These are phyloP conservation scores for Zaprionus lineosus DNA, from an alignment of 2,888 invertebrate species.

Conservation along the genomic window DNA sequence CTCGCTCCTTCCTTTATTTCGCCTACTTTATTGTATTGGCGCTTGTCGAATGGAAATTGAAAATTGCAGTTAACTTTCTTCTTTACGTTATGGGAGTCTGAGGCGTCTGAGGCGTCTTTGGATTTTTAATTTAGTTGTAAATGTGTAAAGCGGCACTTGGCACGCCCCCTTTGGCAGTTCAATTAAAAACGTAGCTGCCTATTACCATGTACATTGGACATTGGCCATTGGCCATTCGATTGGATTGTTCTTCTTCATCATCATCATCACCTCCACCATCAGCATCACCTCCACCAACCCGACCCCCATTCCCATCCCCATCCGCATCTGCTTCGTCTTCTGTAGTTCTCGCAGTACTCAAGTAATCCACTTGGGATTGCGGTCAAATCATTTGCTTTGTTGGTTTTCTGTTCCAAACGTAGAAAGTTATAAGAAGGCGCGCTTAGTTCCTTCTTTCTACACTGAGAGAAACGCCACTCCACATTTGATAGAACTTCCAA, in stretches of 20 bases:
- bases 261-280: too few relatives aligned
- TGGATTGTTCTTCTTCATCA: constrained; percentile 23
- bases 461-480: neutral
- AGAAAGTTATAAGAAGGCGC: constrained; percentile 36
- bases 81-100: constrained; percentile 18
- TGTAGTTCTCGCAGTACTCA: constrained; percentile 18
- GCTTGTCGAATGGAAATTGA: constrained; percentile 77
- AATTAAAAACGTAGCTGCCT: constrained; percentile 80
- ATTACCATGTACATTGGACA: constrained; percentile 59
- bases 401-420: constrained; percentile 41
- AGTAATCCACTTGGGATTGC: constrained; percentile 46
- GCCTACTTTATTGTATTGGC: constrained; percentile 73
- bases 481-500: too few relatives aligned
- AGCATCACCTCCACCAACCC: too few relatives aligned
- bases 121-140: constrained; percentile 80
- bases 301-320: too few relatives aligned
- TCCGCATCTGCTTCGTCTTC: constrained; percentile 10
- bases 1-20: constrained; percentile 27
- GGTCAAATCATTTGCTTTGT: constrained; percentile 53
- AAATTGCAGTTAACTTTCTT: constrained; percentile 76
- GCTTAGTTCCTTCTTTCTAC: neutral
- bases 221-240: constrained; percentile 45
- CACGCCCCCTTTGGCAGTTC: constrained; percentile 82
- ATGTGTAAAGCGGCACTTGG: constrained; percentile 80
- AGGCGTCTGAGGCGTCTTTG: constrained; percentile 1